Conservation (phyloP, 2,888 invertebrate species). For the Tuta absoluta region DNA sequence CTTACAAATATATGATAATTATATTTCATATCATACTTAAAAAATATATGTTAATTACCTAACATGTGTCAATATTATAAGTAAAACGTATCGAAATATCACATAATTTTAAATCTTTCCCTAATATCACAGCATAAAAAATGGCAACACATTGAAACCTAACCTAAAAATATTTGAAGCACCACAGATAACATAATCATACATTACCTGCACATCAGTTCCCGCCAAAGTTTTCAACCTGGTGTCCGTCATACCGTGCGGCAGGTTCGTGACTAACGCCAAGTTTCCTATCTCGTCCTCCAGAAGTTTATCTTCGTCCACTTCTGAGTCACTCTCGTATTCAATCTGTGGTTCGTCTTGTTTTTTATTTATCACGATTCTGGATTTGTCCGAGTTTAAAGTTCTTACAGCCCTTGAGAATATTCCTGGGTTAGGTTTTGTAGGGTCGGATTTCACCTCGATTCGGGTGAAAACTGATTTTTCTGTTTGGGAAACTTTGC, state of each 20-base stretch:
- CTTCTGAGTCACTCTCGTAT: constrained; percentile 54
- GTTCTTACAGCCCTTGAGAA: constrained; percentile 69
- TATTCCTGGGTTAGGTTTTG: constrained; percentile 61
- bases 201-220: constrained; percentile 70
- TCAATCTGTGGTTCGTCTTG: constrained; percentile 56
- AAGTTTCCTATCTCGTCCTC: constrained; percentile 42
- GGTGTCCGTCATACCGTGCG: constrained; percentile 74
- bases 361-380: constrained; percentile 42
- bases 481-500: constrained; percentile 51
- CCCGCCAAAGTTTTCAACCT: constrained; percentile 69
- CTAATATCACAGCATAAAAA: too few relatives aligned
- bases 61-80: too few relatives aligned
- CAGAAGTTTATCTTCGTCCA: constrained; percentile 46
- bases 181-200: background rate
- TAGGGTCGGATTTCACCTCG: constrained; percentile 53
- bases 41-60: too few relatives aligned
- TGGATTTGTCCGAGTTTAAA: constrained; percentile 45
- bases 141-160: background rate
- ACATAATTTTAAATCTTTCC: too few relatives aligned
- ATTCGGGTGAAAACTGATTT: constrained; percentile 57
- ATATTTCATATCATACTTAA: too few relatives aligned
- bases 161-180: constrained; percentile 2
- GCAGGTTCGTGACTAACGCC: constrained; percentile 62
- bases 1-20: too few relatives aligned
- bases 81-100: too few relatives aligned